These are phyloP conservation scores for Neria commutata DNA, from an alignment of 2,888 invertebrate genomes.

Conservation along the genomic window DNA sequence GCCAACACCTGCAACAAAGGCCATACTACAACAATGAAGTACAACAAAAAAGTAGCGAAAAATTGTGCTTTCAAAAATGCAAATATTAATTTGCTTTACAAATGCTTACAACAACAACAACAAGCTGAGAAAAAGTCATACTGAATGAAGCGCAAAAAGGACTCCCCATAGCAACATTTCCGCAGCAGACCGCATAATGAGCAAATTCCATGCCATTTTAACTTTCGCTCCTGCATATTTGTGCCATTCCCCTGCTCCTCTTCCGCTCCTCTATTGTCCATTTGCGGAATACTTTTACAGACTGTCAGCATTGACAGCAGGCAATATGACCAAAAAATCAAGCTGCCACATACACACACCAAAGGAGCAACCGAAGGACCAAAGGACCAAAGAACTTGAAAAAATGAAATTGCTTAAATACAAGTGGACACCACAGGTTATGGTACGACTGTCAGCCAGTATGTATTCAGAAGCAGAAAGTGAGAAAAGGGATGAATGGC, in stretches of 20 bases:
- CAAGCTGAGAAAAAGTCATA: slow-evolving; percentile 38
- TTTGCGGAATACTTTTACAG: slow-evolving; percentile 4
- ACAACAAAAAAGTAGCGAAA: background rate
- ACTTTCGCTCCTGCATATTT: background rate
- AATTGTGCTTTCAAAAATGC: slow-evolving; percentile 8
- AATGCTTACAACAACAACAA: slow-evolving; percentile 28
- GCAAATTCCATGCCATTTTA: slow-evolving; percentile 34
- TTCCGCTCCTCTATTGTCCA: background rate
- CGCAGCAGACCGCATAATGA: slow-evolving; percentile 59
- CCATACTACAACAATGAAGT: slow-evolving; percentile 8
- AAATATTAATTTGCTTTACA: slow-evolving; percentile 16
- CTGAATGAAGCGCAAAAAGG: slow-evolving; percentile 42
- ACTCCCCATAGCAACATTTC: slow-evolving; percentile 53
- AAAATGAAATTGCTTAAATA: slow-evolving; percentile 30
- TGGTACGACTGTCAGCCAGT: no score
- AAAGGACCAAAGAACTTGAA: slow-evolving; percentile 36
- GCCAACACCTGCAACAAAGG: slow-evolving; percentile 27
- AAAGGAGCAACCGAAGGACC: slow-evolving; percentile 45
- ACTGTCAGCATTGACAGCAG: slow-evolving; percentile 21
- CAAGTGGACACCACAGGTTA: no score
- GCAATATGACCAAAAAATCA: background rate
- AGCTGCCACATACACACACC: slow-evolving; percentile 9
- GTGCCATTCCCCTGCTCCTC: background rate
- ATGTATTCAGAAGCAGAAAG: no score
- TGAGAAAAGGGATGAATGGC: slow-evolving; percentile 24